Evolutionary conservation across 2,888 invertebrate genomes (phyloP), one percentile per base, ranked within the genome.

Genomic region (Drosophila robusta): DNA sequence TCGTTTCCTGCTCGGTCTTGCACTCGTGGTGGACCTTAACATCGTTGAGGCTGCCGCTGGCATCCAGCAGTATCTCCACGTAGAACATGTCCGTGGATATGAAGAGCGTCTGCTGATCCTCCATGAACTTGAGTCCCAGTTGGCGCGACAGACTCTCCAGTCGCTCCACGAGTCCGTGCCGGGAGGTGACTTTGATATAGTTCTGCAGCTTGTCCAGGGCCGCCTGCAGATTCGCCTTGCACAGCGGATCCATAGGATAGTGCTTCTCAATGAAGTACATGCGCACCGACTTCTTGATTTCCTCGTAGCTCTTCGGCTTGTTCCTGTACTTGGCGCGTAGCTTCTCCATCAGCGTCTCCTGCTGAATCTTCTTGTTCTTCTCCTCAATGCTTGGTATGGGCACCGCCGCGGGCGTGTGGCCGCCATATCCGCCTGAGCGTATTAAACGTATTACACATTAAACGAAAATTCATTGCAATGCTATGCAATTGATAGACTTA

Each of bases 1-100:
- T 96, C 92, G 97, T 97, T 94, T 98, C 95, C 80, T 95, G 95
- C 75, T 95, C 95, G 63, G 94, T 94, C 93, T 97, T 97, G 84
- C 97, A 97, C 92, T 98, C 98, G 91, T 98, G 98, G 91, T 98
- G 97, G 61, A 98, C 95, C 91, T 95, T 95, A 0, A 98, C 98
- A 93, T 98, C 98, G 90, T 96, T 96, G 0, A 98, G 96, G 34
- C 95, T 94, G 24, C 98, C 98, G 39, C 94, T 95, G 3, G 95
- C 93, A 89, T 98, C 98, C 57, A 98, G 93, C 56, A 97, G 93
- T 84, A 99, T 96, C 93, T 98, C 98, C 80, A 98, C 94, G 92
- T 97, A 98, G 92, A 98, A 98, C 98, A 98, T 98, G 90, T 98
- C 98, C 0, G 98, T 98, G 41, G 97, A 98, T 91, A 98, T 98